Percentiles rank a stretch among this genome's conserved stretches.
Evolutionary conservation across 1,140 invertebrate genomes (phyloP).

Genomic region (Polyergus mexicanus): DNA sequence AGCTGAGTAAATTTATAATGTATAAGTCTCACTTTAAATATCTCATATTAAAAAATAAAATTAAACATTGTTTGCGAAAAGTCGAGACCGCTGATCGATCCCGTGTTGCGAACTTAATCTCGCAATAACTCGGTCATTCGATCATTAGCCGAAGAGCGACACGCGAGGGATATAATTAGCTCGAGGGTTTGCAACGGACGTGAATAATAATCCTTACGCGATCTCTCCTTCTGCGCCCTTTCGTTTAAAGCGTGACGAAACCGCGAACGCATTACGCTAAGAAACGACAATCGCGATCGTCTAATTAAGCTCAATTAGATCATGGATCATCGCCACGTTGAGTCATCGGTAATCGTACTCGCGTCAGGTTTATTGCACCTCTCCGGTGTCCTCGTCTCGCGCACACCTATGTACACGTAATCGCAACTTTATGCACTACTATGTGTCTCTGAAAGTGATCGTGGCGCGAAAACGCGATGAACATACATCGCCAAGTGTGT

Average conservation of each 20-base stretch:
- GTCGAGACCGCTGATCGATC: neutral
- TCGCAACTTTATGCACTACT: neutral
- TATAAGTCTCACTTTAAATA: neutral
- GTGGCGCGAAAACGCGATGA: constrained; percentile 60
- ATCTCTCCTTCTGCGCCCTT: constrained; percentile 10
- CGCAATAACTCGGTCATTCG: constrained; percentile 22
- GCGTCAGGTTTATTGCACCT: neutral
- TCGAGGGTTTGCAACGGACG: neutral
- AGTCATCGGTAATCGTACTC: constrained; percentile 33
- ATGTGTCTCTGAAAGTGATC: constrained; percentile 57
- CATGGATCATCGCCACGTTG: constrained; percentile 47
- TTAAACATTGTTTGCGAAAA: neutral
- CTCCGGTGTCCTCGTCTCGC: neutral
- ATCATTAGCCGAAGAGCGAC: constrained; percentile 33
- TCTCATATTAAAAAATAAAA: too few species aligned
- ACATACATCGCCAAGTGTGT: constrained; percentile 35
- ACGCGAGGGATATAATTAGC: constrained; percentile 25
- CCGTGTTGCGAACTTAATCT: constrained; percentile 19
- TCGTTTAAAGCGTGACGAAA: constrained; percentile 37
- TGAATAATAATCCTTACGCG: constrained; percentile 22
- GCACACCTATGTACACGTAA: neutral
- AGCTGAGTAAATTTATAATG: neutral
- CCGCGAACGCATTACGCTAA: neutral
- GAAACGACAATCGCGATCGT: constrained; percentile 10
- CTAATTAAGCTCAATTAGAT: constrained; percentile 35